phyloP scores from a whole-genome alignment of 37 sponge, comb jelly and placozoan species.

The Bolinopsis microptera region DNA sequence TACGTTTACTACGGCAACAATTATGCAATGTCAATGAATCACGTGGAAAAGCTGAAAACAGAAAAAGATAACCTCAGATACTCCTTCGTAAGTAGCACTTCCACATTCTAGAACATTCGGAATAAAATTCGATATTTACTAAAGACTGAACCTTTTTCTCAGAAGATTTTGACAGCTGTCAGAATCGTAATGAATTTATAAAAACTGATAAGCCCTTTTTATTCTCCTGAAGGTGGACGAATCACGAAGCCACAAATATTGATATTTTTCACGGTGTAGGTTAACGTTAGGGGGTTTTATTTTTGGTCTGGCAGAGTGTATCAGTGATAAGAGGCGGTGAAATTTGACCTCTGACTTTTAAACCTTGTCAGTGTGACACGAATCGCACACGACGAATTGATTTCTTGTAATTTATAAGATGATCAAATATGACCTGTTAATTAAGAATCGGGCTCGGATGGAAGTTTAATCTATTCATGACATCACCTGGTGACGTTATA shows the following conservation, averaged over 20 bases:
- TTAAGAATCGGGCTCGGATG: no score
- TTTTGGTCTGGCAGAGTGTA: not conserved
- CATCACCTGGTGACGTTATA: no score
- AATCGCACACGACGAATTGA: no score
- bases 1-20: conserved; percentile 62
- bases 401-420: no score
- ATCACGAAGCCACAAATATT: not conserved
- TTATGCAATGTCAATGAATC: not conserved
- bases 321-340: not conserved
- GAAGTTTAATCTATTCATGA: no score
- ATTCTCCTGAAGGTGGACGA: not conserved
- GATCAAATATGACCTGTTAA: no score
- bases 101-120: not conserved
- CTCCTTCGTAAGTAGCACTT: conserved; percentile 21
- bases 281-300: not conserved
- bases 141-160: not conserved
- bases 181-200: not conserved
- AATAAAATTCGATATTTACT: not conserved
- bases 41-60: not conserved
- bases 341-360: not conserved
- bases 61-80: not conserved
- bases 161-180: not conserved
- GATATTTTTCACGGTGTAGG: not conserved
- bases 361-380: not conserved
- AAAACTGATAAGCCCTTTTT: not conserved